Conservation (phyloP, 2,888 invertebrate species). For the Microdon myrmicae region DNA sequence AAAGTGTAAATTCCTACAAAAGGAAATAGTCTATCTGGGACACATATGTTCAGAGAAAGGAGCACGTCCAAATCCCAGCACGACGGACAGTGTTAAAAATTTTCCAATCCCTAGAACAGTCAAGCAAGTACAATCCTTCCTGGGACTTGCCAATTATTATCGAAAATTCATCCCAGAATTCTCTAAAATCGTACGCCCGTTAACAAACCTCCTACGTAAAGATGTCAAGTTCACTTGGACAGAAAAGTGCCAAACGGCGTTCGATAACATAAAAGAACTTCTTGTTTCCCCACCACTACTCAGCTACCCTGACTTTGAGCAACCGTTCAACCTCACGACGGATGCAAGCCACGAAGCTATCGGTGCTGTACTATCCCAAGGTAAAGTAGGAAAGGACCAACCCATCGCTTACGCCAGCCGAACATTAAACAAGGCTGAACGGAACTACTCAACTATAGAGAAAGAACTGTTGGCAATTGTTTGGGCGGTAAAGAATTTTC, state of each 20-base stretch:
- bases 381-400: constrained; percentile 24
- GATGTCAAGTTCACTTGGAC: constrained; percentile 5
- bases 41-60: constrained; percentile 19
- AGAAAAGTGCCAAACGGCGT: constrained; percentile 7
- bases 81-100: constrained; percentile 13
- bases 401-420: constrained; percentile 56
- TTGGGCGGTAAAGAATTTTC: no score
- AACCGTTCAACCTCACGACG: constrained; percentile 55
- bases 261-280: constrained; percentile 22
- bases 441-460: constrained; percentile 54
- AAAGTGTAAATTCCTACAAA: constrained; percentile 12
- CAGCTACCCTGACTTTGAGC: constrained; percentile 55
- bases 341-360: constrained; percentile 56
- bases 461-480: constrained; percentile 56
- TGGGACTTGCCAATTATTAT: constrained; percentile 22
- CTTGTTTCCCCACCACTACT: constrained; percentile 56
- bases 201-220: constrained; percentile 43
- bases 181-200: constrained; percentile 33
- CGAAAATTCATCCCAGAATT: constrained; percentile 27
- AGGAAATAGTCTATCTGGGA: neutral
- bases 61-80: constrained; percentile 25
- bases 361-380: constrained; percentile 55
- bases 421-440: constrained; percentile 52
- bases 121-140: constrained; percentile 24
- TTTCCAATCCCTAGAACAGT: constrained; percentile 18